A percentile compares a stretch with the other conserved stretches of the same genome.
These are phyloP conservation scores for Leptocoma aspasia DNA, from an alignment of 2,113 vertebrate genomes.

Conservation along the genomic window DNA sequence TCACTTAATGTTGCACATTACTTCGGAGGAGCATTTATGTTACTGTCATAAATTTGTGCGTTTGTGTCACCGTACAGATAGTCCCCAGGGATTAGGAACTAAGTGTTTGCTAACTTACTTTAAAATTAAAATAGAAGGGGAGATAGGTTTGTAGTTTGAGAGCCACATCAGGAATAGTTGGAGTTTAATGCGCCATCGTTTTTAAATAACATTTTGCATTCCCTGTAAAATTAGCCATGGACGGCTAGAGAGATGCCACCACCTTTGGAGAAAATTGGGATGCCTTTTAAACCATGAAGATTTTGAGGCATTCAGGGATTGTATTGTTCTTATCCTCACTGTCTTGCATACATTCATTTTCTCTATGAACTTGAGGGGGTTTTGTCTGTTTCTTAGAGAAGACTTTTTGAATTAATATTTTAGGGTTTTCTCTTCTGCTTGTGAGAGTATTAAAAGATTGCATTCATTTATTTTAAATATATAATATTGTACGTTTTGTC, in stretches of 20 bases:
- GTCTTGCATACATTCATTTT: conserved; percentile 71
- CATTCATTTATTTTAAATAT: conserved; percentile 36
- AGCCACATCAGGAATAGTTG: conserved; percentile 69
- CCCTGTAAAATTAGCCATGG: conserved; percentile 79
- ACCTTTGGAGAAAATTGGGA: conserved; percentile 78
- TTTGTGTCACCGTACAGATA: conserved; percentile 76
- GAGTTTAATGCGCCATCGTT: conserved; percentile 45
- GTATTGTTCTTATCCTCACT: conserved; percentile 68
- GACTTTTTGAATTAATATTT: conserved; percentile 38
- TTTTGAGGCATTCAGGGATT: conserved; percentile 69
- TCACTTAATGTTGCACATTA: conserved; percentile 82
- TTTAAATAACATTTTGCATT: conserved; percentile 79
- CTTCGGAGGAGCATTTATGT: conserved; percentile 77
- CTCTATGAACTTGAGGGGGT: conserved; percentile 28
- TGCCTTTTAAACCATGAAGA: conserved; percentile 76
- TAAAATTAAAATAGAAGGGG: conserved; percentile 81
- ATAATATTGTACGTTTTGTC: conserved; percentile 31
- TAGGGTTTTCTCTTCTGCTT: not conserved
- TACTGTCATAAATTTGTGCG: conserved; percentile 74
- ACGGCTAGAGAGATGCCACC: conserved; percentile 71
- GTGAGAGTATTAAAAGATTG: not conserved
- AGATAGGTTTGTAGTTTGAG: conserved; percentile 73
- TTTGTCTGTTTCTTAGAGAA: conserved; percentile 16
- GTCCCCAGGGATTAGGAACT: conserved; percentile 76
- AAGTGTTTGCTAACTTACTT: conserved; percentile 82